Evolutionary conservation across 1,140 invertebrate species (phyloP).

Genomic region (Leptinotarsa lineolata): DNA sequence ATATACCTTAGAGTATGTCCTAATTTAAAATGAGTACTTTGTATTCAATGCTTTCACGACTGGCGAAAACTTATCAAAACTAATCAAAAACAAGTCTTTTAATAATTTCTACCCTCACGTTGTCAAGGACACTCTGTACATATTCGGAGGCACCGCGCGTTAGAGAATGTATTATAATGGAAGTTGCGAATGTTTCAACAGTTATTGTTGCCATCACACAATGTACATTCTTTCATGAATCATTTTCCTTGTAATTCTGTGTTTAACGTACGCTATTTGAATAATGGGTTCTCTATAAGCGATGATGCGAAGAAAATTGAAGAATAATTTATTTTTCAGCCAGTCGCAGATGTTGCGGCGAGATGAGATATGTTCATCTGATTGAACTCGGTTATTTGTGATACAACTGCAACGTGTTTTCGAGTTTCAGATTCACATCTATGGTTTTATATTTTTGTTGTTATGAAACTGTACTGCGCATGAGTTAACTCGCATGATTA

Average conservation of each 20-base stretch:
- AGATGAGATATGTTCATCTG: background rate
- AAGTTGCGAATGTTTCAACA: background rate
- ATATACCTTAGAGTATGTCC: no score
- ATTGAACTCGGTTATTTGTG: background rate
- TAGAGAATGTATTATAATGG: background rate
- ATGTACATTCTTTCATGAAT: conserved; percentile 3
- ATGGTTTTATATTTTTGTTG: no score
- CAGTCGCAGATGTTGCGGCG: background rate
- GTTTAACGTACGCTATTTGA: background rate
- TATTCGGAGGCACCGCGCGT: background rate
- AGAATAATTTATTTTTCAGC: background rate
- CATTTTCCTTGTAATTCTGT: background rate
- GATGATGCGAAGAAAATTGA: background rate
- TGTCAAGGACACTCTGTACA: background rate
- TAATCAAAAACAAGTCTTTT: no score
- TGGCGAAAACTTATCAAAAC: no score
- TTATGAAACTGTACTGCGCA: no score
- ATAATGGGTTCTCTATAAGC: conserved; percentile 6
- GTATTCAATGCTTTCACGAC: no score
- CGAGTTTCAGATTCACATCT: no score
- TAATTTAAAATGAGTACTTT: no score
- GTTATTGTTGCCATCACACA: background rate
- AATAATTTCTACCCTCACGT: no score
- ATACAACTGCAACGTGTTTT: no score
- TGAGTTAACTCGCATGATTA: no score